These are phyloP conservation scores for Rhinophrynus dorsalis DNA, from an alignment of 2,797 vertebrate species.

Conservation along the genomic window DNA sequence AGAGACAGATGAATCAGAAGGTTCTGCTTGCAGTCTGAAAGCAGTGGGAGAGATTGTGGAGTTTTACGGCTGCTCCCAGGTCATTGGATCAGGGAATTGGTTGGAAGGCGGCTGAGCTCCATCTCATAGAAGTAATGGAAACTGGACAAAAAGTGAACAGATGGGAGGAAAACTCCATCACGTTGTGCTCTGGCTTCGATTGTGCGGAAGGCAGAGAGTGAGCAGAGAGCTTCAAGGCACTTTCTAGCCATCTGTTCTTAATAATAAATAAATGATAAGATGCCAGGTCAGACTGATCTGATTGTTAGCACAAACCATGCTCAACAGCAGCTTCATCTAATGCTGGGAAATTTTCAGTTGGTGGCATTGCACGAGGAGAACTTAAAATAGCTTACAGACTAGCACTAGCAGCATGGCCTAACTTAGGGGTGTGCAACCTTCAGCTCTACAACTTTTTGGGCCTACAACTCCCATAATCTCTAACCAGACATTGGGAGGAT, in stretches of 20 bases:
- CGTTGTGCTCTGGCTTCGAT: slow-evolving; percentile 10
- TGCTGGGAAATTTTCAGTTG: not conserved
- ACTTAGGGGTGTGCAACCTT: too few relatives aligned
- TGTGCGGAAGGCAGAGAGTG: slow-evolving; percentile 1
- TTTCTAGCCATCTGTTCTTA: slow-evolving; percentile 37
- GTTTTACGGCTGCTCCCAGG: slow-evolving; percentile 7
- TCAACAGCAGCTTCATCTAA: slow-evolving; percentile 1
- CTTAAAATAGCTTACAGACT: not conserved
- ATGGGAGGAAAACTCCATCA: slow-evolving; percentile 37
- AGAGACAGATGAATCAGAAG: slow-evolving; percentile 22
- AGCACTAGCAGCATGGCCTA: too few relatives aligned
- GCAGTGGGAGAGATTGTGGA: not conserved
- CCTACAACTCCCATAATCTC: too few relatives aligned
- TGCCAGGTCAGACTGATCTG: slow-evolving; percentile 39
- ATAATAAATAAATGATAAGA: slow-evolving; percentile 44
- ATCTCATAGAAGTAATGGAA: slow-evolving; percentile 7
- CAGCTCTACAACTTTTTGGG: too few relatives aligned
- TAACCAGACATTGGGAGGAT: too few relatives aligned
- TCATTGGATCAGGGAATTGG: slow-evolving; percentile 22
- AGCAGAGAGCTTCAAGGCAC: slow-evolving; percentile 21
- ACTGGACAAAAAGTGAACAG: slow-evolving; percentile 35
- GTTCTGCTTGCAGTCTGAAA: not conserved
- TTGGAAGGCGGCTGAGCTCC: not conserved
- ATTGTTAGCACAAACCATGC: slow-evolving; percentile 16
- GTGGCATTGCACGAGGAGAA: not conserved